Base-by-base conservation (phyloP, 2,888 invertebrate species). In the Ctenicera cuprea region DNA sequence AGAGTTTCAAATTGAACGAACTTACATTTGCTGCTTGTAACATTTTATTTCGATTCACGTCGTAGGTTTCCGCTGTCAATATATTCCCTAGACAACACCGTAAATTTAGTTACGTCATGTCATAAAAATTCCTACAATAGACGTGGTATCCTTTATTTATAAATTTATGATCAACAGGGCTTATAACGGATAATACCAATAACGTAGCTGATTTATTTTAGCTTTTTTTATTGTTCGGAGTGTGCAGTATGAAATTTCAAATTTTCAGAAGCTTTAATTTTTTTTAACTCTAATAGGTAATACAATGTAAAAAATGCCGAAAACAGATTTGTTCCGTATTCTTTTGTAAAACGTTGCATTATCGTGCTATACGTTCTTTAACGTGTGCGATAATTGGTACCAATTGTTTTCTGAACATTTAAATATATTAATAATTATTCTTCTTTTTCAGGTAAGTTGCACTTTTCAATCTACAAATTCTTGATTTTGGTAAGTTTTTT, bases 91-190 rank as follows among this genome's bases (percentile, higher is more conserved):
- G 57, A 30, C 30, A 20, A n/a, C 8, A 22, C 59, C 37, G 38
- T 33, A 37, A 59, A 59, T 59, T 38, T 59, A 38, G 37, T 16
- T 59, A 38, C 59, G 38, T 38, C 59, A 59, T 18, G 37, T 59
- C 37, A 59, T 59, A 38, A 59, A 38, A 59, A 38, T 59, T 18
- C 38, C 30, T 20, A 38, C 37, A 59, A 59, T 38, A 38, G 38
- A 38, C 30, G 16, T 57, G 12, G 33, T 33, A 57, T 37, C 33
- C 57, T 57, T 30, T 57, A 57, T 57, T 57, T 59, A 38, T 38
- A 59, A 38, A 59, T 59, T 59, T 59, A 59, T 59, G 59, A 38
- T 38, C 59, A 59, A 38, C 38, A 59, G 14, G 8, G 38, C 59
- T 33, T 59, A 57, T 20, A 22, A 38, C 38, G 38, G 59, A 41